These are phyloP conservation scores for Narcine bancroftii DNA, from an alignment of 2,113 vertebrate species.

Conservation along the genomic window DNA sequence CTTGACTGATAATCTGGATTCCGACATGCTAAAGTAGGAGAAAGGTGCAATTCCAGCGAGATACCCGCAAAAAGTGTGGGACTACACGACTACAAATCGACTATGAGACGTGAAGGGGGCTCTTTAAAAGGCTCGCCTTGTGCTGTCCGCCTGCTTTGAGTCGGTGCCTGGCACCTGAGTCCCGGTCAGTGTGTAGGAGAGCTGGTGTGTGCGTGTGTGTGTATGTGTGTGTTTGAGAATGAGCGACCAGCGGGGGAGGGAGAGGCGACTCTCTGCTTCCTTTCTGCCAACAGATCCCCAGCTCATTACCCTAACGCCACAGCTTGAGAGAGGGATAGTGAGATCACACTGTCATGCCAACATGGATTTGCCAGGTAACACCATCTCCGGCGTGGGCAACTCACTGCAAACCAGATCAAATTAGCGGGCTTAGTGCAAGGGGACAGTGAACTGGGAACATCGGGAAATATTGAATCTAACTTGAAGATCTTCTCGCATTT, in stretches of 20 bases:
- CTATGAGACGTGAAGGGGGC: background rate
- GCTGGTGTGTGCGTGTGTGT: background rate
- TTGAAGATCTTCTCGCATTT: slow-evolving; percentile 21
- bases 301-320: slow-evolving; percentile 54
- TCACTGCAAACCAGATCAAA: background rate
- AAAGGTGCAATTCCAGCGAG: background rate
- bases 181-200: background rate
- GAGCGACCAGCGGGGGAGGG: slow-evolving; percentile 58
- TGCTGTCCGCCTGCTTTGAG: background rate
- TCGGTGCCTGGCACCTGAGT: background rate
- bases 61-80: background rate
- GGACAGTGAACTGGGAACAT: background rate
- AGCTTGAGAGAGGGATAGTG: slow-evolving; percentile 55
- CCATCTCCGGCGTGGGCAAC: slow-evolving; percentile 19
- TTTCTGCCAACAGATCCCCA: slow-evolving; percentile 49
- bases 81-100: background rate
- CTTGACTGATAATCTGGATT: slow-evolving; percentile 2
- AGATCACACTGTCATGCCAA: slow-evolving; percentile 44
- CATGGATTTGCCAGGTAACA: slow-evolving; percentile 78
- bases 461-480: slow-evolving; percentile 14
- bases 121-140: background rate
- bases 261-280: slow-evolving; percentile 57
- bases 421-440: slow-evolving; percentile 4
- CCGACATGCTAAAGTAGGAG: background rate
- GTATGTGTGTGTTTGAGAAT: background rate